A percentile compares a stretch with the other conserved stretches of the same genome.
phyloP scores from a whole-genome alignment of 2,888 invertebrate species.

The Panzeria rudis region DNA sequence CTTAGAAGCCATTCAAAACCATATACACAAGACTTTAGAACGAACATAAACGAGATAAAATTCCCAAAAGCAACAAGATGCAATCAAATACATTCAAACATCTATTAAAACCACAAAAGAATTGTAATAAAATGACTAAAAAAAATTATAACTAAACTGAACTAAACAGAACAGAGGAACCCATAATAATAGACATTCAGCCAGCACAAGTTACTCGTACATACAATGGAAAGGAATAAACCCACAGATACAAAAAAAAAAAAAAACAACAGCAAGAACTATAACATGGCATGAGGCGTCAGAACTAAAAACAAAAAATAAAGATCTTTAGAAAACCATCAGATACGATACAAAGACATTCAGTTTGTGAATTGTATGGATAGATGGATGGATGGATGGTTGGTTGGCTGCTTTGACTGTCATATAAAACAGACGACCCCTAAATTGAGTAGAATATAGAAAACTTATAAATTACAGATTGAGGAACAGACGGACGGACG shows the following conservation, averaged over 20 bases:
- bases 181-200: conserved; percentile 38
- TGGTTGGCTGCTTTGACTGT: conserved; percentile 7
- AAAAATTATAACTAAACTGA: conserved; percentile 7
- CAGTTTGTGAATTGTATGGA: conserved; percentile 10
- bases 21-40: conserved; percentile 7
- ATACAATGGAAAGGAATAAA: conserved; percentile 41
- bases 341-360: conserved; percentile 52
- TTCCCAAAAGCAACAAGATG: conserved; percentile 56
- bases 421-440: conserved; percentile 40
- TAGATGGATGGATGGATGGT: background rate
- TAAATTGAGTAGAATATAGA: conserved; percentile 29
- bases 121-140: conserved; percentile 46
- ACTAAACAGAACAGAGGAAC: conserved; percentile 26
- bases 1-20: conserved; percentile 52
- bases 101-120: conserved; percentile 65
- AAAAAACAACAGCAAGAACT: conserved; percentile 3
- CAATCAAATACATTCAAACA: conserved; percentile 62
- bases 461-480: conserved; percentile 39
- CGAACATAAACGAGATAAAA: conserved; percentile 45
- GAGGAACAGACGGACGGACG: background rate
- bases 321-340: conserved; percentile 51
- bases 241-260: background rate
- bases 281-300: conserved; percentile 64
- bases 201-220: conserved; percentile 44
- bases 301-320: conserved; percentile 31